phyloP scores from a whole-genome alignment of 2,888 invertebrate species.

The Orthosia incerta region DNA sequence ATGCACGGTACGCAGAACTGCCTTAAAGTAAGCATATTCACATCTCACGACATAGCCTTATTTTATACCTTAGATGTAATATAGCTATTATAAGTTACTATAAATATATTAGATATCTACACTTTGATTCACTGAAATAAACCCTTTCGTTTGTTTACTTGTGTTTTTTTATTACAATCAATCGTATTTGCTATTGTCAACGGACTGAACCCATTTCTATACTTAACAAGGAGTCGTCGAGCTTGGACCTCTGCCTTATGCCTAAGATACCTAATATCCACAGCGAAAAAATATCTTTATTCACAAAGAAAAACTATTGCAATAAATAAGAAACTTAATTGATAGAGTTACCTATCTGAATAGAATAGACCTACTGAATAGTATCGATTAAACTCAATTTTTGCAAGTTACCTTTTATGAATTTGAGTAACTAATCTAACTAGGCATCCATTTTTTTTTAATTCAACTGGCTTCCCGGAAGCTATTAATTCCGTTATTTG shows the following conservation, averaged over 20 bases:
- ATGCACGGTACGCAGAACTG: slow-evolving; percentile 87
- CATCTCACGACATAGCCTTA: slow-evolving; percentile 90
- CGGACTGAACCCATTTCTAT: not conserved
- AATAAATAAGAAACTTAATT: not conserved
- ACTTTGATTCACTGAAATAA: slow-evolving; percentile 79
- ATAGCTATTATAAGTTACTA: slow-evolving; percentile 67
- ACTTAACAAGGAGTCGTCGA: not conserved
- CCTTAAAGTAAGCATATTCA: slow-evolving; percentile 88
- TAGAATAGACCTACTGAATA: too few relatives aligned
- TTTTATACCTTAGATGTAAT: slow-evolving; percentile 86
- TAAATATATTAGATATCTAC: slow-evolving; percentile 73
- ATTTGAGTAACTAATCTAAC: slow-evolving; percentile 13
- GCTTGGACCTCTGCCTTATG: too few relatives aligned
- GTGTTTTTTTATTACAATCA: slow-evolving; percentile 29
- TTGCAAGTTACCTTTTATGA: too few relatives aligned
- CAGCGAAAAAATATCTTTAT: too few relatives aligned
- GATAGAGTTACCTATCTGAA: too few relatives aligned
- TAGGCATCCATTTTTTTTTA: too few relatives aligned
- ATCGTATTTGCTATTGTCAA: not conserved
- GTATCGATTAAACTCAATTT: too few relatives aligned
- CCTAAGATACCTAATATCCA: too few relatives aligned
- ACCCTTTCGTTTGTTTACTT: slow-evolving; percentile 69
- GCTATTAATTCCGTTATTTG: slow-evolving; percentile 54
- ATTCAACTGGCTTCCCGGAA: too few relatives aligned
- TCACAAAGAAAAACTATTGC: too few relatives aligned